Evolutionary conservation across 2,797 vertebrate genomes (phyloP), one percentile per base, ranked within the genome.

Genomic region (Acanthiza pusilla): DNA sequence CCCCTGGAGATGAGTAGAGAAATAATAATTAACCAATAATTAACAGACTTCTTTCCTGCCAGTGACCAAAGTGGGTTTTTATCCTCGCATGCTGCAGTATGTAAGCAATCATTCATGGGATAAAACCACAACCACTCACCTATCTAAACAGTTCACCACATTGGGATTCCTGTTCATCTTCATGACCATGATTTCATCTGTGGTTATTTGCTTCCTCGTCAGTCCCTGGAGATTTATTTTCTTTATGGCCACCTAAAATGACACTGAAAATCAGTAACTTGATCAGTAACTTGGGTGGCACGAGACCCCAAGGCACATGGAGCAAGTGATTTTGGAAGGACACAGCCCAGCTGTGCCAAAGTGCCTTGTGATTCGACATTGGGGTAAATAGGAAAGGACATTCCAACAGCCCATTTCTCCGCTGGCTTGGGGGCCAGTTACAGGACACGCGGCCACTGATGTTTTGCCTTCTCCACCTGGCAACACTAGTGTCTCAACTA

Each of bases 131-230:
- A 78, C 27, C n/a, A 94, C 98, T 96, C 85, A 99, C 99, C 99
- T 99, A 98, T 99, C 99, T 97, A 99, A 98, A 97, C 99, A 99
- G 97, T 99, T 99, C 40, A 99, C 99, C 74, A 99, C 98, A 78
- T 99, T 99, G 75, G 98, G 98, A 97, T 99, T 99, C 96, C 99
- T 99, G 98, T 99, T 99, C 98, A 99, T 98, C 98, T 99, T 99
- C 99, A 99, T 99, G 97, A 99, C 98, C 78, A 99, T 95, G 96
- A 99, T 98, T 98, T 99, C 99, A 96, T 99, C 99, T 96, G 99
- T 98, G 96, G 99, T 99, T 98, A 99, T 96, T 98, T 99, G 98
- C 94, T 99, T 99, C 98, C 99, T 99, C 85, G 98, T 98, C 96
- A 99, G 98, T 92, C 99, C 98, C 95, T 99, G 98, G 45, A 99